A percentile compares a stretch with the other conserved stretches of the same genome.
phyloP scores from a whole-genome alignment of 2,113 vertebrate species.

The Actenoides lindsayi region DNA sequence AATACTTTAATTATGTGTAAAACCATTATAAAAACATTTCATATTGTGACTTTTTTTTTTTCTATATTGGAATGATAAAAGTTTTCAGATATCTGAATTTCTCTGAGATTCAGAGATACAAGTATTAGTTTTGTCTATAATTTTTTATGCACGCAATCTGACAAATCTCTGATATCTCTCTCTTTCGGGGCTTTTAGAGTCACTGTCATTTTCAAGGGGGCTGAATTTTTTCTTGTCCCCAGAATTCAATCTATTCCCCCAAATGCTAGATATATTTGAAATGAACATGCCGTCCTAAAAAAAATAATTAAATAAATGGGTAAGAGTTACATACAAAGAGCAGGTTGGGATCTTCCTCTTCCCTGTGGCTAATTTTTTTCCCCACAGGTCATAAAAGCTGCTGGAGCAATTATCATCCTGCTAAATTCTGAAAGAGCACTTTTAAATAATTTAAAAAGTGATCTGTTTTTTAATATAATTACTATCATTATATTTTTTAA shows the following conservation, averaged over 20 bases:
- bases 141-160: not conserved
- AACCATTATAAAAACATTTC: not conserved
- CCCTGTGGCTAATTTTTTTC: not conserved
- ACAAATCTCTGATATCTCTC: not conserved
- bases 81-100: not conserved
- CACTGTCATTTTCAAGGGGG: not conserved
- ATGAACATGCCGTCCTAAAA: not conserved
- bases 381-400: slow-evolving; percentile 45
- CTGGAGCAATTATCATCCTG: slow-evolving; percentile 41
- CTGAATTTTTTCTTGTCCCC: not conserved
- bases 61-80: not conserved
- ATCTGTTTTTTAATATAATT: slow-evolving; percentile 65
- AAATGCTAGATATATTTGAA: not conserved
- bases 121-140: not conserved
- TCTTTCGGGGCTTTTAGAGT: not conserved
- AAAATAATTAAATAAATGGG: not conserved
- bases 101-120: not conserved
- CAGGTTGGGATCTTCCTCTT: not conserved
- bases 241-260: not conserved
- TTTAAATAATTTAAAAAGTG: slow-evolving; percentile 70
- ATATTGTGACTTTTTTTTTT: not conserved
- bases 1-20: not conserved
- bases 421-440: slow-evolving; percentile 45
- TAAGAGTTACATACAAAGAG: not conserved
- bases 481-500: slow-evolving; percentile 62